Evolutionary conservation across 2,888 invertebrate genomes (phyloP).

Genomic region (Microchrysa polita): DNA sequence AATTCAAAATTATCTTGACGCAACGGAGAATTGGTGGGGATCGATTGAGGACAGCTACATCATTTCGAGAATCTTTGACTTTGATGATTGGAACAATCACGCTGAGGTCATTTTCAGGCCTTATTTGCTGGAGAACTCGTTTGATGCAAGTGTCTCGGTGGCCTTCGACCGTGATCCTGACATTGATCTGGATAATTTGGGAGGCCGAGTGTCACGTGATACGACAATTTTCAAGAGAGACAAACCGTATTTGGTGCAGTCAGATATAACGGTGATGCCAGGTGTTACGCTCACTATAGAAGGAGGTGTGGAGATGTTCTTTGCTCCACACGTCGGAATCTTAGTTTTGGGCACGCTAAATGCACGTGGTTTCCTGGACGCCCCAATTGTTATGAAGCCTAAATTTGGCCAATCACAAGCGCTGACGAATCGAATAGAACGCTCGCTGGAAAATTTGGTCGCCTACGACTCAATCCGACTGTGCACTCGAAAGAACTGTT

Average conservation of each 20-base stretch:
- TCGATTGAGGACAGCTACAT: constrained; percentile 78
- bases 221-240: constrained; percentile 71
- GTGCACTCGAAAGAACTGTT: constrained; percentile 80
- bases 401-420: constrained; percentile 56
- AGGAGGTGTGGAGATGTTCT: constrained; percentile 91
- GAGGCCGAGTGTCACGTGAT: constrained; percentile 79
- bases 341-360: constrained; percentile 89
- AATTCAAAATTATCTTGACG: constrained; percentile 86
- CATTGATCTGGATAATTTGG: constrained; percentile 74
- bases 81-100: constrained; percentile 99
- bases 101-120: constrained; percentile 92
- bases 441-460: constrained; percentile 68
- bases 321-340: constrained; percentile 95
- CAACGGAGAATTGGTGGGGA: constrained; percentile 98
- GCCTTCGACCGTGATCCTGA: constrained; percentile 67
- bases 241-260: constrained; percentile 80
- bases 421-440: constrained; percentile 55
- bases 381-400: constrained; percentile 83
- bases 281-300: constrained; percentile 85
- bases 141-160: constrained; percentile 80
- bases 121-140: constrained; percentile 80
- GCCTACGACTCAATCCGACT: constrained; percentile 76
- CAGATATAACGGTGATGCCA: constrained; percentile 98
- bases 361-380: constrained; percentile 80
- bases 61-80: constrained; percentile 89